These are phyloP conservation scores for Adelphocoris suturalis DNA, from an alignment of 2,888 invertebrate species.

Conservation along the genomic window DNA sequence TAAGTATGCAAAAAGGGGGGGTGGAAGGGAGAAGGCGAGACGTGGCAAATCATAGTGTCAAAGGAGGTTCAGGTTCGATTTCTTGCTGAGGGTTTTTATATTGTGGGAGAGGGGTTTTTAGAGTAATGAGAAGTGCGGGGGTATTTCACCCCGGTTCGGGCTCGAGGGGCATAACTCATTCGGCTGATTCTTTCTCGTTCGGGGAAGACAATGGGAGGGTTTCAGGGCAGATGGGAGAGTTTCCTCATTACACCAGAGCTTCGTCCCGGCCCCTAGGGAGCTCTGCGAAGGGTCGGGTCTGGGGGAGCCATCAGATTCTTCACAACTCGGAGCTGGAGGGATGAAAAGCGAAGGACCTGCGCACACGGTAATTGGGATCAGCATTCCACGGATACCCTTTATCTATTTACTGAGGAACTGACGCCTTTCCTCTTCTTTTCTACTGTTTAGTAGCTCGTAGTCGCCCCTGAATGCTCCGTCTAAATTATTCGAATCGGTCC, in stretches of 20 bases:
- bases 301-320: slow-evolving; percentile 57
- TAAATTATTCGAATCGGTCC: too few species aligned
- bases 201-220: slow-evolving; percentile 57
- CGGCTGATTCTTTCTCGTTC: slow-evolving; percentile 43
- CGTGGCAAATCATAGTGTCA: slow-evolving; percentile 67
- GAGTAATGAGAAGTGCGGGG: slow-evolving; percentile 61
- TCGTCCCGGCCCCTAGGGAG: slow-evolving; percentile 8
- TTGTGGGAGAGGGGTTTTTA: neutral
- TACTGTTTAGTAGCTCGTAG: too few species aligned
- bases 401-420: neutral
- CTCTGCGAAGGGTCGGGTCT: slow-evolving; percentile 6
- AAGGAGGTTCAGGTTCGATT: slow-evolving; percentile 20
- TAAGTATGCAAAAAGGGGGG: slow-evolving; percentile 37
- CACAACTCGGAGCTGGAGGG: neutral
- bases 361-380: slow-evolving; percentile 51
- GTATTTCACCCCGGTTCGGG: slow-evolving; percentile 56
- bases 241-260: slow-evolving; percentile 49
- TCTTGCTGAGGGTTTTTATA: slow-evolving; percentile 21
- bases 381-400: slow-evolving; percentile 44
- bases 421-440: too few species aligned
- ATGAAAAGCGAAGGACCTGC: slow-evolving; percentile 37
- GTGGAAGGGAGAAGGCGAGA: slow-evolving; percentile 33
- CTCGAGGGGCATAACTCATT: slow-evolving; percentile 54
- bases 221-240: neutral
- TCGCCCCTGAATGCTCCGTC: too few species aligned